Conservation (phyloP, 1,140 invertebrate species). For the Pogonognathellus flavescens region DNA sequence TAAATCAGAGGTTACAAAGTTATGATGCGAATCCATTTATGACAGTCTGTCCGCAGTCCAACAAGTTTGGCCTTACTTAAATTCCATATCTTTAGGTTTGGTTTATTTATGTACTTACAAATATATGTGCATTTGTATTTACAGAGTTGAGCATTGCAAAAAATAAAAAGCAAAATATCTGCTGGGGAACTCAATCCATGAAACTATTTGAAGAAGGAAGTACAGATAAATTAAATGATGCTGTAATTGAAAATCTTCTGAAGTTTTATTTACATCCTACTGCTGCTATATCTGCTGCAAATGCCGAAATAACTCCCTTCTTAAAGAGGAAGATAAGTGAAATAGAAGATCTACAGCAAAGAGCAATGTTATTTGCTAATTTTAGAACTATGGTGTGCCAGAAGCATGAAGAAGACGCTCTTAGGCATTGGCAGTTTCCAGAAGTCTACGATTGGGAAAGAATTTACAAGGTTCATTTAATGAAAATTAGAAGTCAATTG, state of each 20-base stretch:
- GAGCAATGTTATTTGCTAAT: constrained; percentile 78
- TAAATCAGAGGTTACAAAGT: too few relatives aligned
- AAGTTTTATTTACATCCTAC: constrained; percentile 83
- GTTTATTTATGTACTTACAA: too few relatives aligned
- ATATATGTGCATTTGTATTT: constrained; percentile 50
- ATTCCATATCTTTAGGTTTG: too few relatives aligned
- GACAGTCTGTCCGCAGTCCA: too few relatives aligned
- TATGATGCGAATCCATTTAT: too few relatives aligned
- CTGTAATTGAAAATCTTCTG: constrained; percentile 81
- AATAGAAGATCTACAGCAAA: constrained; percentile 73
- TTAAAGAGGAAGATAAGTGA: constrained; percentile 80
- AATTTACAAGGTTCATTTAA: constrained; percentile 77
- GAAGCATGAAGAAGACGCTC: constrained; percentile 69
- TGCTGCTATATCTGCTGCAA: constrained; percentile 53
- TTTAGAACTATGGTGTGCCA: constrained; percentile 76
- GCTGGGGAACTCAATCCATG: constrained; percentile 80
- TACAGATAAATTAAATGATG: constrained; percentile 83
- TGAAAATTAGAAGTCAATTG: too few relatives aligned
- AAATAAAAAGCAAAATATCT: constrained; percentile 83
- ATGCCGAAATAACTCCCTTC: constrained; percentile 74
- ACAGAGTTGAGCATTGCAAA: constrained; percentile 70
- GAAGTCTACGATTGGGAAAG: constrained; percentile 83
- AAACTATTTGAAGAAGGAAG: constrained; percentile 81
- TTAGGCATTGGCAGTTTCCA: constrained; percentile 72
- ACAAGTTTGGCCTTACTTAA: too few relatives aligned